Evolutionary conservation across 2,797 vertebrate genomes (phyloP).

Genomic region (Macrochelys suwanniensis): DNA sequence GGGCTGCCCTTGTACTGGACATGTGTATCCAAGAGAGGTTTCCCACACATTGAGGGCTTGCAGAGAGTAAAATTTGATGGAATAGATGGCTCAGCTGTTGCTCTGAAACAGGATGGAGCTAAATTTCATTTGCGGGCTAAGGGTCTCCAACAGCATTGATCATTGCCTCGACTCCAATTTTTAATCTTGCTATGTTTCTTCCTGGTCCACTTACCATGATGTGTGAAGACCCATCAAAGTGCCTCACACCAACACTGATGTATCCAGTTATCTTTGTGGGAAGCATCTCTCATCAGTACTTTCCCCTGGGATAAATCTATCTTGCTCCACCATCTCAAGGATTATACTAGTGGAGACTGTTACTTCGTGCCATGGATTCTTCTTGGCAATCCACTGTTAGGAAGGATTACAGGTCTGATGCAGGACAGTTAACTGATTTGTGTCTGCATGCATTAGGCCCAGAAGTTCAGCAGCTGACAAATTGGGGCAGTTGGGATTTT

Average conservation of each 20-base stretch:
- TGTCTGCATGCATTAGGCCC: rapidly evolving
- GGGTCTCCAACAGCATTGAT: background rate
- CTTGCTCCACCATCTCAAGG: background rate
- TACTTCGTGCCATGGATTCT: background rate
- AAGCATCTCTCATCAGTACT: background rate
- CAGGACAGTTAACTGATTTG: background rate
- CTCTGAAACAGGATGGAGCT: background rate
- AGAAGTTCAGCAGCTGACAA: background rate
- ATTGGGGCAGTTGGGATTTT: background rate
- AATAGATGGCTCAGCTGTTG: background rate
- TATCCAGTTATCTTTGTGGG: background rate
- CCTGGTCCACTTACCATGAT: background rate
- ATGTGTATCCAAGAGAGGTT: background rate
- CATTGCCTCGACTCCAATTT: background rate
- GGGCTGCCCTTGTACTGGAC: background rate
- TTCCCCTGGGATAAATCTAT: background rate
- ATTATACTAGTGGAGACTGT: background rate
- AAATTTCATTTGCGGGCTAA: background rate
- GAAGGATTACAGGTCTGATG: background rate
- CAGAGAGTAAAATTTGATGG: background rate
- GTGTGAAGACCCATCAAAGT: background rate
- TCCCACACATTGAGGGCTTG: background rate
- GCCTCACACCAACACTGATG: background rate
- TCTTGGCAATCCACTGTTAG: no score
- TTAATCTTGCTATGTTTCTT: background rate